Evolutionary conservation across 1,140 invertebrate genomes (phyloP).

Genomic region (Atta colombica): DNA sequence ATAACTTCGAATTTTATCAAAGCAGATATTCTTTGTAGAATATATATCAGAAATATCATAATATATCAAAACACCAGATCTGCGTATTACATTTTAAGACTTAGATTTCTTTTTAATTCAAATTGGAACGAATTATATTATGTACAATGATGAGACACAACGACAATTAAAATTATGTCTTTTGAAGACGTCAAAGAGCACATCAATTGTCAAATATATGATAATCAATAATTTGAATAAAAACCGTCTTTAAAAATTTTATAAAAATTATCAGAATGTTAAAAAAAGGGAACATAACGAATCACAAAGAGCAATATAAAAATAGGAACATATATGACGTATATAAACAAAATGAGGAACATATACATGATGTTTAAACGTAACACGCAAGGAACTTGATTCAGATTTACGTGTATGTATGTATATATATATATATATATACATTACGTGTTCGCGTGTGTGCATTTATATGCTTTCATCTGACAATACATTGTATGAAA

Average conservation of each 20-base stretch:
- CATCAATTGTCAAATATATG: constrained; percentile 9
- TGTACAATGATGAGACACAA: neutral
- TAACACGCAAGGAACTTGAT: constrained; percentile 83
- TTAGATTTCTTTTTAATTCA: neutral
- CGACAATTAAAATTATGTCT: neutral
- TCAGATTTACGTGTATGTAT: constrained; percentile 68
- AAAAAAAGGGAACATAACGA: constrained; percentile 70
- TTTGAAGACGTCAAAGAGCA: constrained; percentile 38
- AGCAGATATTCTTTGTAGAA: neutral
- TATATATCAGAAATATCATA: neutral
- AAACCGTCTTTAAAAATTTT: constrained; percentile 22
- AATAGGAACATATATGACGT: constrained; percentile 83
- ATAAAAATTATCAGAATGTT: constrained; percentile 47
- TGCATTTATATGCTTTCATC: neutral
- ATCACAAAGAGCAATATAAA: constrained; percentile 78
- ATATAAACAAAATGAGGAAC: constrained; percentile 80
- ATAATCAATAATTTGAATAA: constrained; percentile 42
- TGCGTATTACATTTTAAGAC: neutral
- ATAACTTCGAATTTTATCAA: constrained; percentile 30
- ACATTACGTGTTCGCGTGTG: constrained; percentile 21
- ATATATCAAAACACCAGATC: constrained; percentile 19
- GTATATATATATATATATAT: neutral
- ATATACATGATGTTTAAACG: constrained; percentile 81
- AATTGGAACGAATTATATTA: constrained; percentile 11
- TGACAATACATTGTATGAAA: constrained; percentile 40